phyloP scores from a whole-genome alignment of 2,113 vertebrate species.

The Brachypodius melanocephalos region DNA sequence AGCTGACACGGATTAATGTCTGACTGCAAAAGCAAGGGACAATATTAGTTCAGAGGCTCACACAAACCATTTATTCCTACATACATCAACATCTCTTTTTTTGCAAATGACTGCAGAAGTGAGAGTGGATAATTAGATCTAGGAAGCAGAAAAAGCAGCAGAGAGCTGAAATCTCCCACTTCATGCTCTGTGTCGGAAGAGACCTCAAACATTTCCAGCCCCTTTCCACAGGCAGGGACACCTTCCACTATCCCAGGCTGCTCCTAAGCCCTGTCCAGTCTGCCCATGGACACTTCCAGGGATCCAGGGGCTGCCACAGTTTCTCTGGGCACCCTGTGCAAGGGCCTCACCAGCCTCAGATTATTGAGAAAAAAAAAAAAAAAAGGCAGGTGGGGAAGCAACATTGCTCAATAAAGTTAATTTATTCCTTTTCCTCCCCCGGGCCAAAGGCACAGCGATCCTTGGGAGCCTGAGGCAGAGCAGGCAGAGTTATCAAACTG shows the following conservation, averaged over 20 bases:
- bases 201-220: neutral
- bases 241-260: fast-evolving
- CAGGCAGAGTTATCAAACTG: neutral
- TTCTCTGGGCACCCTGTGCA: neutral
- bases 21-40: neutral
- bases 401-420: neutral
- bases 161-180: neutral
- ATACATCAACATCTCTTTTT: neutral
- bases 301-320: neutral
- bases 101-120: neutral
- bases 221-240: neutral
- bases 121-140: neutral
- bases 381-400: neutral
- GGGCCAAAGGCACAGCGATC: fast-evolving
- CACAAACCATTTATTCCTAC: neutral
- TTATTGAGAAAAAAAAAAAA: too few relatives aligned
- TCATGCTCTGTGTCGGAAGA: neutral
- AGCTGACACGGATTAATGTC: neutral
- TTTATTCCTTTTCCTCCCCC: neutral
- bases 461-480: neutral
- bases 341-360: neutral
- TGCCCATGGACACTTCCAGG: neutral
- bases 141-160: neutral
- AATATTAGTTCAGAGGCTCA: neutral
- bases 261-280: neutral